phyloP scores from a whole-genome alignment of 2,888 invertebrate genomes.

The Apotomis capreana region DNA sequence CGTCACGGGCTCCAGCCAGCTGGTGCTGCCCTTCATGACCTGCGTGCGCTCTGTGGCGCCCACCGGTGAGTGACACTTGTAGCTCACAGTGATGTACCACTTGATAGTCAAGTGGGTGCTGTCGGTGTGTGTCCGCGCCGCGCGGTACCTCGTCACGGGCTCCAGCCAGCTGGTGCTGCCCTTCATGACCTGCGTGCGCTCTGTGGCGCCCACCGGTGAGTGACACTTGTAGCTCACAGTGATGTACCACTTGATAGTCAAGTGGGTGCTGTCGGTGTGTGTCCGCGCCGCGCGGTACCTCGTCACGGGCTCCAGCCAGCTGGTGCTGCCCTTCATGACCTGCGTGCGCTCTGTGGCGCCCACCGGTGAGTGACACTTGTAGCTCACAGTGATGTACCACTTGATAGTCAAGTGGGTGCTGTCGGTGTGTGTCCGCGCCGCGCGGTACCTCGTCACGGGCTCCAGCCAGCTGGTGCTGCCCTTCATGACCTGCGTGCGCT shows the following conservation, averaged over 20 bases:
- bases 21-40: constrained; percentile 88
- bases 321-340: no score
- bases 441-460: constrained; percentile 57
- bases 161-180: constrained; percentile 84
- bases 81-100: no score
- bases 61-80: constrained; percentile 74
- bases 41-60: constrained; percentile 89
- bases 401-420: constrained; percentile 94
- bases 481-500: constrained; percentile 90
- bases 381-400: constrained; percentile 92
- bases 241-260: no score
- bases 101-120: constrained; percentile 88
- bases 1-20: constrained; percentile 65
- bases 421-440: constrained; percentile 87
- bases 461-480: constrained; percentile 84
- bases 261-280: no score
- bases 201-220: constrained; percentile 86
- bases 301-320: no score
- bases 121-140: constrained; percentile 85
- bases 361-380: no score
- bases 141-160: constrained; percentile 67
- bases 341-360: no score
- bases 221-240: no score
- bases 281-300: no score
- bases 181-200: constrained; percentile 90